Evolutionary conservation across 2,797 vertebrate genomes (phyloP).

Genomic region (Scolopax rusticola): DNA sequence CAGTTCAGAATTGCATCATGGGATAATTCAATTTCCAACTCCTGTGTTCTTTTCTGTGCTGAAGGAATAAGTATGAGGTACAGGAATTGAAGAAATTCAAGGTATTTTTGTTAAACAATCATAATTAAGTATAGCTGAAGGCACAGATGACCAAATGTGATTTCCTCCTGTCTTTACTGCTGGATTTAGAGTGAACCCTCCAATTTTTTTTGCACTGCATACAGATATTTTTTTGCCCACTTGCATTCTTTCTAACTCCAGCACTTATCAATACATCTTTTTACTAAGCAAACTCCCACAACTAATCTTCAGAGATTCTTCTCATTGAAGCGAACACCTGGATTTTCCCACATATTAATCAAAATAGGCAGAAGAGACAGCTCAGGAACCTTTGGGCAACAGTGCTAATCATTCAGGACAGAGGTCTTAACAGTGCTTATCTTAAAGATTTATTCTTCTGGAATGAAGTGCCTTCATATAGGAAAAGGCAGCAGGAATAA

Average conservation of each 20-base stretch:
- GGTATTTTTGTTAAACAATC: not conserved
- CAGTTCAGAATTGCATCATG: not conserved
- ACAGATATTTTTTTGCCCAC: not conserved
- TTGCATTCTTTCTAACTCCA: not conserved
- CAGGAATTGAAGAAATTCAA: not conserved
- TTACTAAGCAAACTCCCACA: not conserved
- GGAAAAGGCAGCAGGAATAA: not conserved
- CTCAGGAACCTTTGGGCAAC: not conserved
- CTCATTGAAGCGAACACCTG: fast-evolving
- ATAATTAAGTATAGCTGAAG: not conserved
- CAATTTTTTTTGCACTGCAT: not conserved
- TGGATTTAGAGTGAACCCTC: not conserved
- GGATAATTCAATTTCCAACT: conserved; percentile 1
- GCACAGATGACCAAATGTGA: not conserved
- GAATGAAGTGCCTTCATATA: not conserved
- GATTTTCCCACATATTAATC: not conserved
- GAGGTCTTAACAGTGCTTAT: not conserved
- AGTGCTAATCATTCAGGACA: not conserved
- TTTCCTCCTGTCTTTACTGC: not conserved
- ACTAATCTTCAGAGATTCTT: not conserved
- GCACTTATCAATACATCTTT: not conserved
- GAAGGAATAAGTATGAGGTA: not conserved
- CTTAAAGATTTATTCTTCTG: not conserved
- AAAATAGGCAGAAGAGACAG: not conserved
- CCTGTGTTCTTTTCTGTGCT: not conserved